Evolutionary conservation across 2,888 invertebrate species (phyloP).

Genomic region (Synergus gifuensis): DNA sequence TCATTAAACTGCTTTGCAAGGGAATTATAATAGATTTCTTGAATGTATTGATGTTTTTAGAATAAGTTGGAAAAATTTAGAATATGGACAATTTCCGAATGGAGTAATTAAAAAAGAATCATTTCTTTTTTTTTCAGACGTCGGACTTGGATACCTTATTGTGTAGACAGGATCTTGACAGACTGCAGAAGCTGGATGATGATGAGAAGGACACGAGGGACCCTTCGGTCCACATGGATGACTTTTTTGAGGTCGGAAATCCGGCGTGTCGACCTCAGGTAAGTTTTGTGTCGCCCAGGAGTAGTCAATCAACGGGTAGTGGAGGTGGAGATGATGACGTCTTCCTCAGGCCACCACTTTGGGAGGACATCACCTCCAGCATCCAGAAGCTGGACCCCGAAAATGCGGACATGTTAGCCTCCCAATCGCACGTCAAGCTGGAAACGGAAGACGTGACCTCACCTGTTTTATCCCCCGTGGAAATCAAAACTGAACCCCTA

Average conservation of each 20-base stretch:
- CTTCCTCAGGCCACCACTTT: slow-evolving; percentile 91
- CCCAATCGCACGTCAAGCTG: slow-evolving; percentile 87
- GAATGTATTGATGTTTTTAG: background rate
- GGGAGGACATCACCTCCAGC: slow-evolving; percentile 95
- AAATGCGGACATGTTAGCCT: slow-evolving; percentile 91
- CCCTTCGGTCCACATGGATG: slow-evolving; percentile 83
- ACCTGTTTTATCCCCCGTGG: slow-evolving; percentile 87
- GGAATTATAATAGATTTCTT: background rate
- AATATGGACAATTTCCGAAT: background rate
- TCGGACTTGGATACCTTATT: slow-evolving; percentile 90
- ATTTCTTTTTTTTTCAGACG: slow-evolving; percentile 79
- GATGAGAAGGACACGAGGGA: slow-evolving; percentile 79
- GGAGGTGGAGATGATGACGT: slow-evolving; percentile 86
- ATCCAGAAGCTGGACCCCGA: slow-evolving; percentile 94
- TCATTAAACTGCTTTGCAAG: background rate
- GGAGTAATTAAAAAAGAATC: background rate
- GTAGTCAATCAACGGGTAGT: slow-evolving; percentile 69
- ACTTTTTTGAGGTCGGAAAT: slow-evolving; percentile 81
- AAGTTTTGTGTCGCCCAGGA: slow-evolving; percentile 77
- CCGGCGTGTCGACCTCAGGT: slow-evolving; percentile 74
- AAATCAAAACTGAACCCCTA: slow-evolving; percentile 87
- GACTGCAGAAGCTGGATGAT: slow-evolving; percentile 82
- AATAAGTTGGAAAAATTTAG: too few species aligned
- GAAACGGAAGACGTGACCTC: slow-evolving; percentile 86
- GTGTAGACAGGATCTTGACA: slow-evolving; percentile 87